Evolutionary conservation across 2,888 invertebrate genomes (phyloP).

Genomic region (Drosophila subquinaria): DNA sequence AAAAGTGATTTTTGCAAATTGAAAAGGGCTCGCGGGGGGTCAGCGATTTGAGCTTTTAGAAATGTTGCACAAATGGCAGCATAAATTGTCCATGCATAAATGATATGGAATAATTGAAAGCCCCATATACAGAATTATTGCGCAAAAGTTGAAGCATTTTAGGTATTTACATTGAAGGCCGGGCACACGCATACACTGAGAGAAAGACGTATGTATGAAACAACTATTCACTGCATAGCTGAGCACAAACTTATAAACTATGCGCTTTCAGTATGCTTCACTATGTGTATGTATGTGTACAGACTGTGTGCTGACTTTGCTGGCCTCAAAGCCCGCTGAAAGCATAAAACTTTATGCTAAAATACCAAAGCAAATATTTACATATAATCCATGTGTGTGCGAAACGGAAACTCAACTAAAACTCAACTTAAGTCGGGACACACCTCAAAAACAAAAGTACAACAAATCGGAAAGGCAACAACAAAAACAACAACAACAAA

Average conservation of each 20-base stretch:
- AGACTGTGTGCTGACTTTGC: conserved; percentile 43
- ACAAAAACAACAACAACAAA: conserved; percentile 1
- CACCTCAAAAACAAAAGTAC: conserved; percentile 49
- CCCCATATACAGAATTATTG: conserved; percentile 31
- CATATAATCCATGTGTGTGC: conserved; percentile 63
- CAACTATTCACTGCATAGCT: conserved; percentile 24
- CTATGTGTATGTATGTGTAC: conserved; percentile 12
- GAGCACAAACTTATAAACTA: conserved; percentile 31
- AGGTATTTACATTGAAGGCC: conserved; percentile 45
- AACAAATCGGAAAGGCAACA: conserved; percentile 23
- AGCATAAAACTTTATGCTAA: conserved; percentile 69
- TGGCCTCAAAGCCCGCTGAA: conserved; percentile 50
- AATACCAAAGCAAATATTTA: conserved; percentile 78
- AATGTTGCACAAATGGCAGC: conserved; percentile 67
- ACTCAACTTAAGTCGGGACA: conserved; percentile 42
- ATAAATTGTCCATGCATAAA: conserved; percentile 69
- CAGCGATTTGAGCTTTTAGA: conserved; percentile 37
- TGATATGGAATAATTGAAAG: conserved; percentile 53
- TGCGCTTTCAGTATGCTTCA: conserved; percentile 7
- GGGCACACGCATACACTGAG: background rate
- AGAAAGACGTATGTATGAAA: conserved; percentile 4
- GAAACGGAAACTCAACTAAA: conserved; percentile 25
- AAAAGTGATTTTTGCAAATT: conserved; percentile 65
- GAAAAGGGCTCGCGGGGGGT: conserved; percentile 52
- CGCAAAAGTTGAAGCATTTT: conserved; percentile 51